Conservation (phyloP, 2,113 vertebrate genomes). For the Trichechus manatus region DNA sequence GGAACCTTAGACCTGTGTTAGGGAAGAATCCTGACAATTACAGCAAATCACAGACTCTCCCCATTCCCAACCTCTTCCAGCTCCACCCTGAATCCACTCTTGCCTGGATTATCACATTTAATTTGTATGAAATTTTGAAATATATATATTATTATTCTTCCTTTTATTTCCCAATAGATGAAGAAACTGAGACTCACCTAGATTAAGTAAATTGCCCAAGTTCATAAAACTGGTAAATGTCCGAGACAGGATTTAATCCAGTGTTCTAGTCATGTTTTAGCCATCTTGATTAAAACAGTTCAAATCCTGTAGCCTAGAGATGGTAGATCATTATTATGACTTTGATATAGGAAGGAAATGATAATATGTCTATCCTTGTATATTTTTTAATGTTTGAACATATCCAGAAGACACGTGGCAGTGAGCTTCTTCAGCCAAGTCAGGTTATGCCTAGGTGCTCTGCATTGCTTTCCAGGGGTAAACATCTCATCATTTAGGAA, state of each 20-base stretch:
- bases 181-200: neutral
- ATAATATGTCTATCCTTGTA: neutral
- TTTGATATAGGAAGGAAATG: neutral
- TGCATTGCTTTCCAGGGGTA: neutral
- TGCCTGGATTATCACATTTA: neutral
- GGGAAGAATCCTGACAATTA: neutral
- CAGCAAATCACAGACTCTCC: neutral
- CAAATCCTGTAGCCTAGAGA: neutral
- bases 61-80: neutral
- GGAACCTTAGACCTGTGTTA: neutral
- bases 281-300: neutral
- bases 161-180: neutral
- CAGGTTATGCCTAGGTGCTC: neutral
- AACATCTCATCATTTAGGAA: conserved; percentile 5
- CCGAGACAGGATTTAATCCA: neutral
- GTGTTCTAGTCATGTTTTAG: neutral
- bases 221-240: neutral
- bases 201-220: neutral
- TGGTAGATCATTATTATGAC: neutral
- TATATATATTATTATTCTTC: neutral
- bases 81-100: neutral
- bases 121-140: conserved; percentile 10
- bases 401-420: neutral
- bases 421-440: neutral
- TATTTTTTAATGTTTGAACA: conserved; percentile 2